phyloP scores from a whole-genome alignment of 2,113 vertebrate genomes.

The Lasiurus cinereus region DNA sequence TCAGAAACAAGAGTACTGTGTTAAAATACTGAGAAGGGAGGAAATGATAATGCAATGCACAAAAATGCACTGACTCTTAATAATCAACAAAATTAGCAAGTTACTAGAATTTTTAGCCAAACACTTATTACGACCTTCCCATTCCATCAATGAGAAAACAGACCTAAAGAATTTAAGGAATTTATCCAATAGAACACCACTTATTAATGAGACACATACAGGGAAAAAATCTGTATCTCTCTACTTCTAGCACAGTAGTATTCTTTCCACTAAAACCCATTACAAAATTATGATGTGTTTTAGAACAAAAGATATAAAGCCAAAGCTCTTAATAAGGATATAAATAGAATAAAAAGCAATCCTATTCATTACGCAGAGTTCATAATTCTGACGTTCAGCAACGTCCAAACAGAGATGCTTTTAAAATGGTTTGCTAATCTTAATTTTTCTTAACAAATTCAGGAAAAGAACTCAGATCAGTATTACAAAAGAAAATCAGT shows the following conservation, averaged over 20 bases:
- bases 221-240: neutral
- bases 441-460: neutral
- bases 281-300: neutral
- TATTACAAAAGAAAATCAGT: neutral
- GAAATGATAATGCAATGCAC: neutral
- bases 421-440: neutral
- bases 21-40: neutral
- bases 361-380: neutral
- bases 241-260: neutral
- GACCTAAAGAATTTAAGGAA: neutral
- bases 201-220: neutral
- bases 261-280: neutral
- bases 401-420: neutral
- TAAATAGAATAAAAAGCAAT: neutral
- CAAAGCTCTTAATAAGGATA: neutral
- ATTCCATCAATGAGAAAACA: conserved; percentile 20
- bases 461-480: neutral
- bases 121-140: neutral
- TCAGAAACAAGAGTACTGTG: conserved; percentile 17
- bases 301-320: neutral
- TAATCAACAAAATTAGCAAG: neutral
- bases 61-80: neutral
- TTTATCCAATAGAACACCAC: neutral
- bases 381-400: neutral
- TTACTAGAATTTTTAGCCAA: neutral